These are phyloP conservation scores for Anoplopoma fimbria DNA, from an alignment of 2,113 vertebrate species.

Conservation along the genomic window DNA sequence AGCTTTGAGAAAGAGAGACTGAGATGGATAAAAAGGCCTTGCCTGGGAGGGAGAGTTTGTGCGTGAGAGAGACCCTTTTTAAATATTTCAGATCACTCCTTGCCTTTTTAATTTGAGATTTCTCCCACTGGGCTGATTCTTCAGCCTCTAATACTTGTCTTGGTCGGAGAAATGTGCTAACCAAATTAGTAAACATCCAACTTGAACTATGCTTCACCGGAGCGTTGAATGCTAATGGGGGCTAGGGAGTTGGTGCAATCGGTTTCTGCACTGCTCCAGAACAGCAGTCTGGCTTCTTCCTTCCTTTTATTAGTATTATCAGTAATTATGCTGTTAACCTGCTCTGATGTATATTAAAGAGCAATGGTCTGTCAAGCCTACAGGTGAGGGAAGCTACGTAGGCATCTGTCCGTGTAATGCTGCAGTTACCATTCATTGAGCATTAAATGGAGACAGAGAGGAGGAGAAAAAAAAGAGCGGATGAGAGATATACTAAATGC, in stretches of 20 bases:
- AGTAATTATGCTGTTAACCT: conserved; percentile 30
- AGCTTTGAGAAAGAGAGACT: conserved; percentile 32
- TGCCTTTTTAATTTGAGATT: conserved; percentile 53
- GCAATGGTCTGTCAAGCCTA: conserved; percentile 23
- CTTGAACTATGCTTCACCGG: conserved; percentile 19
- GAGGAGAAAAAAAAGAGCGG: background rate
- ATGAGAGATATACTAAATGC: conserved; percentile 9
- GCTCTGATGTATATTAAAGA: conserved; percentile 16
- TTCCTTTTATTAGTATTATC: conserved; percentile 14
- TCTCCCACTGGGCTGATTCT: conserved; percentile 36
- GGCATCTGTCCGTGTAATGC: conserved; percentile 29
- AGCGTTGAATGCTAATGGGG: conserved; percentile 39
- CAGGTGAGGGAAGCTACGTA: conserved; percentile 3
- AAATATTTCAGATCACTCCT: conserved; percentile 53
- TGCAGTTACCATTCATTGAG: conserved; percentile 34
- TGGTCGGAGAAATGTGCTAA: conserved; percentile 38
- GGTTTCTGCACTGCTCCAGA: conserved; percentile 1
- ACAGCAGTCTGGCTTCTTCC: conserved; percentile 13
- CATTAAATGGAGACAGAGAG: conserved; percentile 11
- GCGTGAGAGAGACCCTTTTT: conserved; percentile 8
- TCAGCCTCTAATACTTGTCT: conserved; percentile 5
- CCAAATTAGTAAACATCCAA: conserved; percentile 51
- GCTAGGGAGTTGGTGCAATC: conserved; percentile 6
- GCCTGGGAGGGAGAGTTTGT: background rate
- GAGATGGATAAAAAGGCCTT: conserved; percentile 30